These are phyloP conservation scores for Jacana jacana DNA, from an alignment of 2,113 vertebrate genomes.

Conservation along the genomic window DNA sequence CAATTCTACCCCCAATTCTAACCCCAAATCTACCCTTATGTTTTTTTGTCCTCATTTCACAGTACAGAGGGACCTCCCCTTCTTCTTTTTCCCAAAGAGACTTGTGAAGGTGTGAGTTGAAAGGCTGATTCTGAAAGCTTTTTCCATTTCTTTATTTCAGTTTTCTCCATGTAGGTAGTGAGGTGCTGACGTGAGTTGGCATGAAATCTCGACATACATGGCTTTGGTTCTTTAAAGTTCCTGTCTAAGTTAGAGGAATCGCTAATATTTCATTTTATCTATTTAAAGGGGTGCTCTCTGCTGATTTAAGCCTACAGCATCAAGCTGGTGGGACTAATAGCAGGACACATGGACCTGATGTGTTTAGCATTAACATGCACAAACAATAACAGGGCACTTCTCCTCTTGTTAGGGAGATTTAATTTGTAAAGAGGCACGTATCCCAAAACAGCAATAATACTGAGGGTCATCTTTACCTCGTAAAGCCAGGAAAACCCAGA, in stretches of 20 bases:
- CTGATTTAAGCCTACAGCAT: background rate
- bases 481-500: background rate
- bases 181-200: background rate
- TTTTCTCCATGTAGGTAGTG: background rate
- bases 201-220: background rate
- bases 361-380: background rate
- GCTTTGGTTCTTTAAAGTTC: background rate
- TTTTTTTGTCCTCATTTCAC: background rate
- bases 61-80: background rate
- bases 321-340: background rate
- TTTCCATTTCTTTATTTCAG: background rate
- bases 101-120: background rate
- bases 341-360: too few relatives aligned
- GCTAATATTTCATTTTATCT: background rate
- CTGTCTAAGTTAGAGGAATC: too few relatives aligned
- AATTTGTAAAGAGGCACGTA: accelerated
- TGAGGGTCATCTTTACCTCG: background rate
- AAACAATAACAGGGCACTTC: too few relatives aligned
- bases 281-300: background rate
- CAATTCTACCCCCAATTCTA: accelerated
- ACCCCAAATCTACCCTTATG: too few relatives aligned
- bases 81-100: background rate
- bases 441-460: background rate
- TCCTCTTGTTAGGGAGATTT: background rate
- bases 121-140: background rate